phyloP scores from a whole-genome alignment of 2,113 vertebrate species.

The Isurus oxyrinchus region DNA sequence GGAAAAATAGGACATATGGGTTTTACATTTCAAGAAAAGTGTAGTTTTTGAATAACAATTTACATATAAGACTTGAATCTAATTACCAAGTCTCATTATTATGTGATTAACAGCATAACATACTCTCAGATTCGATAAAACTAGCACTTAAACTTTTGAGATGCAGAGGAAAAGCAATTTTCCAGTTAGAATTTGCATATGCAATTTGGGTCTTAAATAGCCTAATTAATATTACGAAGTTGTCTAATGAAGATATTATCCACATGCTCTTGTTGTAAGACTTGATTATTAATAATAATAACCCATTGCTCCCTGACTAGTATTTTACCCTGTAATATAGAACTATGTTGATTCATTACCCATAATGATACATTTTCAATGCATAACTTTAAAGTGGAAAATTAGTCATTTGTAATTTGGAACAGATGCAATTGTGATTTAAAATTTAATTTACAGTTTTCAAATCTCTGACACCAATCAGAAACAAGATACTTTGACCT shows the following conservation, averaged over 20 bases:
- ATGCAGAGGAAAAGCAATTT: not conserved
- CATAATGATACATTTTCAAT: not conserved
- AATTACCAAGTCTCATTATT: constrained; percentile 16
- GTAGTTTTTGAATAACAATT: not conserved
- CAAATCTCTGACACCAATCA: not conserved
- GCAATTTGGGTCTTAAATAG: not conserved
- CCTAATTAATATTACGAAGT: not conserved
- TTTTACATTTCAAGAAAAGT: not conserved
- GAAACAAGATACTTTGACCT: not conserved
- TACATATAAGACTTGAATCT: not conserved
- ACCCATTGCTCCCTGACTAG: not conserved
- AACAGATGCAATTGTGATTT: not conserved
- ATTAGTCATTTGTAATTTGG: constrained; percentile 15
- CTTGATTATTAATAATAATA: constrained; percentile 20
- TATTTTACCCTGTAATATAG: not conserved
- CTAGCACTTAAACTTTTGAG: not conserved
- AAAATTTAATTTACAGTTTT: not conserved
- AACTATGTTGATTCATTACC: not conserved
- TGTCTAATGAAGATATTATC: constrained; percentile 3
- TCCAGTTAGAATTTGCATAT: not conserved
- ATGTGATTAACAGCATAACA: not conserved
- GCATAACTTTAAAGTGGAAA: not conserved
- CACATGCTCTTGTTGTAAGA: not conserved
- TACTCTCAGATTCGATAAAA: not conserved
- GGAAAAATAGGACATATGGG: not conserved